phyloP scores from a whole-genome alignment of 1,140 invertebrate species.

The Drosophila bifasciata region DNA sequence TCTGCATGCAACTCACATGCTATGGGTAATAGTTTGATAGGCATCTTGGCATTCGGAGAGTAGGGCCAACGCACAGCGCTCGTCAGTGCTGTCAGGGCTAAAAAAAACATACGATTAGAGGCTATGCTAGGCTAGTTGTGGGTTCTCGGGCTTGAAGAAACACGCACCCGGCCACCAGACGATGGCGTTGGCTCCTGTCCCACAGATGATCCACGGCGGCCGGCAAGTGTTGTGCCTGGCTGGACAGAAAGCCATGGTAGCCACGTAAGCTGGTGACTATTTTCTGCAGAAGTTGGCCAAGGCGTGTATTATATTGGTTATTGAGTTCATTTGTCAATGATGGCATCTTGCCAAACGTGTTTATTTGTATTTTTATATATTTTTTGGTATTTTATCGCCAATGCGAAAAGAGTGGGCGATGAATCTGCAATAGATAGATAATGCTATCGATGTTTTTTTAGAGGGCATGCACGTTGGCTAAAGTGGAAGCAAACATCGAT shows the following conservation, averaged over 20 bases:
- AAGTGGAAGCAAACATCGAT: no score
- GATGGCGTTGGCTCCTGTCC: conserved; percentile 50
- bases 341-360: no score
- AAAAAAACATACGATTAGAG: neutral
- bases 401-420: no score
- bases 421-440: no score
- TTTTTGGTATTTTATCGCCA: no score
- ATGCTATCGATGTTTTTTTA: no score
- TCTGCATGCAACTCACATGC: conserved; percentile 5
- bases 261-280: conserved; percentile 14
- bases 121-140: neutral
- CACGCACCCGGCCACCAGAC: conserved; percentile 42
- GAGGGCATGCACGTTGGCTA: no score
- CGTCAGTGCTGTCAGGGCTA: conserved; percentile 22
- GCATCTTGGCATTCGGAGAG: conserved; percentile 25
- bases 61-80: conserved; percentile 19
- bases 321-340: no score
- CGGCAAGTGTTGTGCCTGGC: conserved; percentile 5
- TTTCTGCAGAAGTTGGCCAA: conserved; percentile 30
- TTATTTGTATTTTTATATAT: no score
- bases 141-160: no score
- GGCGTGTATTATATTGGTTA: no score
- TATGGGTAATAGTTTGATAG: neutral
- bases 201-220: conserved; percentile 35
- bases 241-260: conserved; percentile 12